Base-by-base conservation (phyloP, 2,113 vertebrate genomes). In the Bufo gargarizans region DNA sequence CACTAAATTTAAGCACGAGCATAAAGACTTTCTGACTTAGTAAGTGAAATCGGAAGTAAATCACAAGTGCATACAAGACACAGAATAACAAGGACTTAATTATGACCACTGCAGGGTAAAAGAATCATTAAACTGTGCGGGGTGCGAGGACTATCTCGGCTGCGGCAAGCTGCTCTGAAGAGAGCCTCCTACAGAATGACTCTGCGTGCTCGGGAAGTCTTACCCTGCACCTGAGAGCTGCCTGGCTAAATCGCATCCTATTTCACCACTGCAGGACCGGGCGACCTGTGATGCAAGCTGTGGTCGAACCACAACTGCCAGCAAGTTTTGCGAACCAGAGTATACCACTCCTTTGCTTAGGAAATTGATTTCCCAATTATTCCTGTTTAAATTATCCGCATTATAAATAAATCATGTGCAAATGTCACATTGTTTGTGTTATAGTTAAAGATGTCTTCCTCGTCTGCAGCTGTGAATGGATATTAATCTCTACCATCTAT, bases 21-120 rank as follows among this genome's bases (percentile, higher is more conserved):
- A 88, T 82, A 88, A 88, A 88, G 81, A 88, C 87, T 88, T 88
- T 88, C 72, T 88, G 87, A 84, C 87, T 88, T 83, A 77, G 81
- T 84, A 88, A 88, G 87, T 88, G 87, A 88, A 84, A 84, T 65
- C 59, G 82, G 45, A 83, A 77, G 87, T 88, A 88, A 88, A 88
- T 88, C 87, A 84, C 81, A 84, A 88, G 87, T 84, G 82, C 87
- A 88, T 67, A 67, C 71, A 88, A 84, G 87, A 88, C 71, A 84
- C 87, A 67, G 87, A 77, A 84, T 88, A 88, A 88, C 87, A 88
- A 88, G 87, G 72, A 88, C 87, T 88, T 88, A 84, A 88, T 88
- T 88, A 84, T 88, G 87, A 84, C 81, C 81, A 82, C 86, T 82
- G 86, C 86, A 84, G 87, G 87, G 81, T 84, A 88, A 84, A 61